Percentiles rank a stretch among this genome's conserved stretches.
Conservation (phyloP, 2,113 vertebrate species). For the Pseudorhombus dupliciocellatus region DNA sequence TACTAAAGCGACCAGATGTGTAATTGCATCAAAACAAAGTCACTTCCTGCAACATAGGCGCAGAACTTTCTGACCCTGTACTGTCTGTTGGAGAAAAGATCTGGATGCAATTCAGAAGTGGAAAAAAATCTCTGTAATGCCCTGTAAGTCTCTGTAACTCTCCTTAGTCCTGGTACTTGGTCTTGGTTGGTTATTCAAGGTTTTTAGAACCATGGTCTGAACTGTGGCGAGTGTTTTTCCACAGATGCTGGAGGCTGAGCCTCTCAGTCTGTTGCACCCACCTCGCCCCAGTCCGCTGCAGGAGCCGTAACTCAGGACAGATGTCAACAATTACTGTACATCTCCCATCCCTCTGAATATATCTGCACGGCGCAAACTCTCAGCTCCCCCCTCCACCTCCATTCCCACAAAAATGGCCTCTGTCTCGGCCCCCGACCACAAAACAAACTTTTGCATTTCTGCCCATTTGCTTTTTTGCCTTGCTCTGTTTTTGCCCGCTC, state of each 20-base stretch:
- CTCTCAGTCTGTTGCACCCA: slow-evolving; percentile 32
- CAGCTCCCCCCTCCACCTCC: slow-evolving; percentile 9
- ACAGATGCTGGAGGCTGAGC: slow-evolving; percentile 36
- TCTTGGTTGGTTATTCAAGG: slow-evolving; percentile 1
- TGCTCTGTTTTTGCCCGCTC: slow-evolving; percentile 68
- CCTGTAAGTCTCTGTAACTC: not conserved
- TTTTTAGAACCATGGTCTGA: slow-evolving; percentile 13
- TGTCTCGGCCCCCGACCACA: slow-evolving; percentile 67
- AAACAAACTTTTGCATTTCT: slow-evolving; percentile 68
- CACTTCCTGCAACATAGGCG: slow-evolving; percentile 31
- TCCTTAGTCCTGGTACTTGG: not conserved
- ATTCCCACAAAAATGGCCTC: slow-evolving; percentile 48
- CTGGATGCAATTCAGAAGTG: not conserved
- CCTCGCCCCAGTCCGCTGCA: slow-evolving; percentile 22
- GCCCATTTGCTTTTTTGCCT: slow-evolving; percentile 37
- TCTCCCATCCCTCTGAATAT: slow-evolving; percentile 45
- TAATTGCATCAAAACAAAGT: slow-evolving; percentile 18
- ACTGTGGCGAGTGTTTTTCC: slow-evolving; percentile 38
- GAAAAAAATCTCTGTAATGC: too few species aligned
- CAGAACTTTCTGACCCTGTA: slow-evolving; percentile 20
- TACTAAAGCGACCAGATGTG: slow-evolving; percentile 33
- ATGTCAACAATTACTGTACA: slow-evolving; percentile 72
- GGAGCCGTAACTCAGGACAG: slow-evolving; percentile 66
- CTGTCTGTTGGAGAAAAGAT: slow-evolving; percentile 1
- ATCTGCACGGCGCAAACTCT: slow-evolving; percentile 40